phyloP scores from a whole-genome alignment of 2,113 vertebrate genomes.

The Formicarius rufipectus region DNA sequence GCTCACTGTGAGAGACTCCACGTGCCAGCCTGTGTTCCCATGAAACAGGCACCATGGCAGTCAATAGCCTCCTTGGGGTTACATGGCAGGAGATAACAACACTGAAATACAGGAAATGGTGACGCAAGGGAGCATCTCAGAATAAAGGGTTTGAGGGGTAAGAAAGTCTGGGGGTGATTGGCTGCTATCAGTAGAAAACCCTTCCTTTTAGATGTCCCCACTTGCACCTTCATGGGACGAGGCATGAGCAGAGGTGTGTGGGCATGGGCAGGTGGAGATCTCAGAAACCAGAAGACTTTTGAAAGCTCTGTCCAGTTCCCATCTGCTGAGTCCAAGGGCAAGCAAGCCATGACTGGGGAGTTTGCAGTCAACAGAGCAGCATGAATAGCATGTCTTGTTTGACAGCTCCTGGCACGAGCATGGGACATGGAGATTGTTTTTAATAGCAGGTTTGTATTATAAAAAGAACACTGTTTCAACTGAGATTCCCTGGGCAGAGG shows the following conservation, averaged over 20 bases:
- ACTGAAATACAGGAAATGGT: accelerated
- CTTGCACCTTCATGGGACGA: neutral
- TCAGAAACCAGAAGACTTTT: neutral
- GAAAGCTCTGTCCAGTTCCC: neutral
- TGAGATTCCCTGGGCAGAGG: slow-evolving; percentile 53
- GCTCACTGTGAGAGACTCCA: neutral
- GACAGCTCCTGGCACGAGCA: slow-evolving; percentile 28
- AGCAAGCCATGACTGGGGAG: neutral
- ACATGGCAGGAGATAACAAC: neutral
- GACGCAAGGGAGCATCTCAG: neutral
- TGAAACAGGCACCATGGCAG: neutral
- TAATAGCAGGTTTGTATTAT: slow-evolving; percentile 10
- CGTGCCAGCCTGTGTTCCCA: neutral
- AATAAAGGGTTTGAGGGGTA: neutral
- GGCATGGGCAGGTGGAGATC: neutral
- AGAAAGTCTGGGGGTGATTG: neutral
- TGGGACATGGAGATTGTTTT: slow-evolving; percentile 12
- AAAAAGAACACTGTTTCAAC: slow-evolving; percentile 12
- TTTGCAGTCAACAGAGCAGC: neutral
- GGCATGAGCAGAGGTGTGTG: neutral
- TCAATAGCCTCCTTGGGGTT: neutral
- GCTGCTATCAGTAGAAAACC: neutral
- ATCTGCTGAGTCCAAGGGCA: neutral
- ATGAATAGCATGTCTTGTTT: neutral
- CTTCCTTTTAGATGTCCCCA: neutral